Evolutionary conservation across 2,888 invertebrate species (phyloP).

Genomic region (Pristionchus mayeri): DNA sequence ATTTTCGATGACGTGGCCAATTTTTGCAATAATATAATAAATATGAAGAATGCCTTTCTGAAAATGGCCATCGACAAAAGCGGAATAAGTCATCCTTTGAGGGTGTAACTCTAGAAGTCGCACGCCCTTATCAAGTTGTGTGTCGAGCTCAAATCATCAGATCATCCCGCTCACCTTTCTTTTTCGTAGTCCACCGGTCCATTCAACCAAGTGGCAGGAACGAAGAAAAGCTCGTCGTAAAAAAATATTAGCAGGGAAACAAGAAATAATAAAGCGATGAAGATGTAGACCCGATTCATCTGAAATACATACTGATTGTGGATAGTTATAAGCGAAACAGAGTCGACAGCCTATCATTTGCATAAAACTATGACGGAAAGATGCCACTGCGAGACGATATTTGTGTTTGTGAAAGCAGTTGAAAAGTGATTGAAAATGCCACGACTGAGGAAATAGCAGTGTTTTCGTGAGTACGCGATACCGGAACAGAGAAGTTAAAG

Average conservation of each 20-base stretch:
- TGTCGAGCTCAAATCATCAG: neutral
- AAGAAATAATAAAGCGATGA: constrained; percentile 20
- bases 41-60: too few species aligned
- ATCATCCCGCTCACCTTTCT: constrained; percentile 7
- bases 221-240: constrained; percentile 19
- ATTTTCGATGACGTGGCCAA: too few species aligned
- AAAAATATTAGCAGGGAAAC: neutral
- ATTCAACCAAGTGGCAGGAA: neutral
- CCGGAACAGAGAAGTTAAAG: neutral
- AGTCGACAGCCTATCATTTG: neutral
- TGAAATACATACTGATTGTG: neutral
- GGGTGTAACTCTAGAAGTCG: neutral
- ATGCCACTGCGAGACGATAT: too few species aligned
- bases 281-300: constrained; percentile 36
- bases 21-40: too few species aligned
- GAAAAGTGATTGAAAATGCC: too few species aligned
- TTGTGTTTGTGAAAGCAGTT: neutral
- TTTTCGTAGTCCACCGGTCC: constrained; percentile 20
- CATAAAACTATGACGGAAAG: neutral
- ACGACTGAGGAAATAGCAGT: too few species aligned
- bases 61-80: too few species aligned
- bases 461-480: too few species aligned
- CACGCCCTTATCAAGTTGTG: neutral
- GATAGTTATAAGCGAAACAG: neutral
- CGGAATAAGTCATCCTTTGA: neutral